Percentiles rank a stretch among this genome's conserved stretches.
These are phyloP conservation scores for Leptatherina wallacei DNA, from an alignment of 2,797 vertebrate genomes.

Conservation along the genomic window DNA sequence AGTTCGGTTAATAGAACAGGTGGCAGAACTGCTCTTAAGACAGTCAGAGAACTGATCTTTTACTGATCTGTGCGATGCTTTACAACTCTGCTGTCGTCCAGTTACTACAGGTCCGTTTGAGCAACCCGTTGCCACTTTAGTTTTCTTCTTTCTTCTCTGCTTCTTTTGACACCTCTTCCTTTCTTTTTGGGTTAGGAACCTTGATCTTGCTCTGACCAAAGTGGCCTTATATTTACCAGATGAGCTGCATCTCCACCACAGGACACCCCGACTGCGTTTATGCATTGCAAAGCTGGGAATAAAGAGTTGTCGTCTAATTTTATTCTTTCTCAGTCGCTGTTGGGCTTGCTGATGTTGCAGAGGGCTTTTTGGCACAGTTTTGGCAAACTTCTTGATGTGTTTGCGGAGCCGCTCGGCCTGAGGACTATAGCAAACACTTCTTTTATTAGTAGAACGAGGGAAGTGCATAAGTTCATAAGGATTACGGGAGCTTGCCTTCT, in stretches of 20 bases:
- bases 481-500: constrained; percentile 91
- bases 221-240: constrained; percentile 61
- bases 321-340: constrained; percentile 78
- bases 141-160: constrained; percentile 29
- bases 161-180: constrained; percentile 57
- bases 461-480: constrained; percentile 89
- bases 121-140: constrained; percentile 3
- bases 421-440: constrained; percentile 85
- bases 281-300: constrained; percentile 12
- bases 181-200: constrained; percentile 71
- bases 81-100: constrained; percentile 41
- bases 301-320: constrained; percentile 68
- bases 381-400: constrained; percentile 96
- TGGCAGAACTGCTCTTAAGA: constrained; percentile 35
- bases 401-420: constrained; percentile 89
- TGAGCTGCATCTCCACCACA: constrained; percentile 38
- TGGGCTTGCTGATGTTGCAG: constrained; percentile 84
- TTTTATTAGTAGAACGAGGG: constrained; percentile 82
- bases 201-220: constrained; percentile 72
- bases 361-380: constrained; percentile 91
- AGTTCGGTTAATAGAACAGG: constrained; percentile 68
- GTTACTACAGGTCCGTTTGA: constrained; percentile 30
- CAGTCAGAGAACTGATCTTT: constrained; percentile 45
- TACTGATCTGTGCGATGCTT: constrained; percentile 42
- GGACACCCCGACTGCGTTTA: constrained; percentile 16